These are phyloP conservation scores for Acleris literana DNA, from an alignment of 2,888 invertebrate species.

Conservation along the genomic window DNA sequence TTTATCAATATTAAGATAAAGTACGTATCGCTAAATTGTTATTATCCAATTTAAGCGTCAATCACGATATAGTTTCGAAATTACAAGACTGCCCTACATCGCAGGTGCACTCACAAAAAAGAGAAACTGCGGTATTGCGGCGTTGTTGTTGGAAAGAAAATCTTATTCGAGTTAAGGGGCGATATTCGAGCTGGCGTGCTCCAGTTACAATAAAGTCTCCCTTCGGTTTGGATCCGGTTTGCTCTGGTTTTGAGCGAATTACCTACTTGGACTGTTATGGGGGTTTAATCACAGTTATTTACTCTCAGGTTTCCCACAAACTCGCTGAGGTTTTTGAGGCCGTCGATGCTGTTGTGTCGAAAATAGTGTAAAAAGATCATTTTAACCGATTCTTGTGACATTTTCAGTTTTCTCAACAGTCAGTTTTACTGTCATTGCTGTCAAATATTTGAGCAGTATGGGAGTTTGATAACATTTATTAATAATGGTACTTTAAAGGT, in stretches of 20 bases:
- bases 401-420: no score
- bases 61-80: slow-evolving; percentile 67
- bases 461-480: no score
- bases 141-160: slow-evolving; percentile 75
- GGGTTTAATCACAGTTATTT: slow-evolving; percentile 70
- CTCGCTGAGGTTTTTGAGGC: neutral
- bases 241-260: slow-evolving; percentile 70
- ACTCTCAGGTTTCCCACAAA: slow-evolving; percentile 38
- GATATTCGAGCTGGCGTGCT: slow-evolving; percentile 79
- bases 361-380: no score
- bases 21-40: slow-evolving; percentile 44
- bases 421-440: no score
- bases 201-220: slow-evolving; percentile 80
- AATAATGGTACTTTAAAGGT: no score
- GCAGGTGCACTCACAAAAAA: slow-evolving; percentile 78
- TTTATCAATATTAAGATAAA: slow-evolving; percentile 13
- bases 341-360: neutral
- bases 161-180: slow-evolving; percentile 80
- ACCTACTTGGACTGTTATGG: slow-evolving; percentile 72
- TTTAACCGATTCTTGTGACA: no score
- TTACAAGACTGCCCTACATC: slow-evolving; percentile 74
- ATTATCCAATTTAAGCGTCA: slow-evolving; percentile 63
- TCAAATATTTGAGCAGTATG: no score
- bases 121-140: slow-evolving; percentile 74
- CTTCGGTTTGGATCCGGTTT: slow-evolving; percentile 78